Evolutionary conservation across 2,888 invertebrate species (phyloP).

Genomic region (Dendrolimus houi): DNA sequence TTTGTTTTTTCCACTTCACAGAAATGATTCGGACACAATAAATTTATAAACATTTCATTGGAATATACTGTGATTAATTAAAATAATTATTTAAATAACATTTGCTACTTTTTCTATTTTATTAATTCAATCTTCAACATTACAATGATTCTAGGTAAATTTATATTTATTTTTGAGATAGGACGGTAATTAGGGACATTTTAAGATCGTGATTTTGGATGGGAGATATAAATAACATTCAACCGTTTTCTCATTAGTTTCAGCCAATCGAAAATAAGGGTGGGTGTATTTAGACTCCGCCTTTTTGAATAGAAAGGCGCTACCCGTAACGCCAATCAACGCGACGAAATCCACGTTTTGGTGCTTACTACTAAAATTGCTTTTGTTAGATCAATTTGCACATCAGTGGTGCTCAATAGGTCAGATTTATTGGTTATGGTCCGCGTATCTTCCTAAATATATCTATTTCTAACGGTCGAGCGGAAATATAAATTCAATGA

Average conservation of each 20-base stretch:
- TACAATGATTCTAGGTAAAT: too few species aligned
- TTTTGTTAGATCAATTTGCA: neutral
- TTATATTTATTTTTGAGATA: too few species aligned
- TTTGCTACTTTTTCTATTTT: too few species aligned
- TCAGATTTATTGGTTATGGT: neutral
- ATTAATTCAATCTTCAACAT: too few species aligned
- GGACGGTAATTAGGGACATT: too few species aligned
- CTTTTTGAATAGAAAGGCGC: conserved; percentile 23
- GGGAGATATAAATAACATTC: conserved; percentile 2
- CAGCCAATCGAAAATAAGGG: conserved; percentile 15
- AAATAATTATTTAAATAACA: too few species aligned
- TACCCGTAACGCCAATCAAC: neutral
- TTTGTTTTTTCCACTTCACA: too few species aligned
- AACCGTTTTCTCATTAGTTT: conserved; percentile 4
- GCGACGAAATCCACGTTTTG: neutral
- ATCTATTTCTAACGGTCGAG: neutral
- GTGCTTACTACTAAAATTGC: neutral
- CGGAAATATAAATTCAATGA: neutral
- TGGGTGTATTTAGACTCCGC: conserved; percentile 21
- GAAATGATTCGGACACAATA: too few species aligned
- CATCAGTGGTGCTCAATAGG: neutral
- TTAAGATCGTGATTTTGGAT: conserved; percentile 3
- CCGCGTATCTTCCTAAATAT: neutral
- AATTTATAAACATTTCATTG: too few species aligned
- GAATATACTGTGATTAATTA: too few species aligned